Base-by-base conservation (phyloP, 2,113 vertebrate genomes). In the Ceyx cyanopectus region DNA sequence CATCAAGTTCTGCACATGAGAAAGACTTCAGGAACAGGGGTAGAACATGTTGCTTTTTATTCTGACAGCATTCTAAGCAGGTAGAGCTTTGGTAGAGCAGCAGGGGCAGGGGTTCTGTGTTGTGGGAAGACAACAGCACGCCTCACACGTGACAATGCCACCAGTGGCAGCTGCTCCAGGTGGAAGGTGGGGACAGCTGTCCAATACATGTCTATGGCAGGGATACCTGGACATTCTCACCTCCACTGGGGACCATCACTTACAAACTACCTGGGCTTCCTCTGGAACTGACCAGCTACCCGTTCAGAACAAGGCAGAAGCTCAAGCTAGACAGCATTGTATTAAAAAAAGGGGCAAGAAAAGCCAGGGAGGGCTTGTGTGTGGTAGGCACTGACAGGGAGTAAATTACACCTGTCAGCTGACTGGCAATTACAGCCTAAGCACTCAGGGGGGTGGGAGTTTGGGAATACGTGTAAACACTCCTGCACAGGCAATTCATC, bases 361-460 rank as follows among this genome's bases (percentile, higher is more conserved):
- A 51, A 73, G 56, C 53, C 72, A 27, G 51, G 63, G 82, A 92
- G 56, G 51, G 72, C 27, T 80, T 54, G 72, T 66, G 30, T 23
- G 24, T 30, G 56, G 79, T 51, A 75, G 77, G 54, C 81, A 79
- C 21, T 46, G 48, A 29, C 20, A 79, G 61, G 93, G 78, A 87
- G 60, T 50, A 86, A 94, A 91, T 91, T 23, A 74, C 21, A 82
- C 62, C 87, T 62, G 74, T 61, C 85, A 87, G 81, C 84, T 87
- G 78, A 72, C 58, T 29, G 75, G 75, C 81, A 89, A 82, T 69
- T 79, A 63, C 78, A 61, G 84, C 81, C 83, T 34, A 37, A 68
- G 69, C 69, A 40, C 29, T 27, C 22, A 20, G 54, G 26, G 30
- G 40, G 17, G 29, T 32, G 53, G 91, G 70, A 83, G 81, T 67